Conservation (phyloP, 2,113 vertebrate genomes). For the Larimichthys polyactis region DNA sequence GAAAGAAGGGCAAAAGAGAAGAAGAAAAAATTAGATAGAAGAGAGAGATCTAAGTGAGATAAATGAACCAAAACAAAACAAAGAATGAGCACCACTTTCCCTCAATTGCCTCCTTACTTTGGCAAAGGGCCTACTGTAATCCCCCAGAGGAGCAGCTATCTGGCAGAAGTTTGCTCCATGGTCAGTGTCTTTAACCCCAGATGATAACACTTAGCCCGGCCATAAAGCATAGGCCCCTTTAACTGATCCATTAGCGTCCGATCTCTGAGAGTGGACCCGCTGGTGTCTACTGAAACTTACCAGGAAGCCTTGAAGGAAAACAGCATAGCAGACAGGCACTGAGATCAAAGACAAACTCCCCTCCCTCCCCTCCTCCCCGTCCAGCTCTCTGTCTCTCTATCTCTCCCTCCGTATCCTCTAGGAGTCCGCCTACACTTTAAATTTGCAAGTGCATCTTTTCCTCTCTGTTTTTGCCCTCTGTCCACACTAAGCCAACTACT, state of each 20-base stretch:
- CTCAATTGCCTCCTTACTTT: slow-evolving; percentile 59
- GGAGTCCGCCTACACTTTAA: slow-evolving; percentile 9
- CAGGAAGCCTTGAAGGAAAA: slow-evolving; percentile 88
- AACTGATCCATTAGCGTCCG: slow-evolving; percentile 87
- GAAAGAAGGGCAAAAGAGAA: not conserved
- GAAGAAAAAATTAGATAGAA: slow-evolving; percentile 20
- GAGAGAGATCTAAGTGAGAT: slow-evolving; percentile 58
- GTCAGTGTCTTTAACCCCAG: slow-evolving; percentile 84
- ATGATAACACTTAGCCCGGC: slow-evolving; percentile 85
- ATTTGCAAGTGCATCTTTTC: not conserved
- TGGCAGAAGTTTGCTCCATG: slow-evolving; percentile 73
- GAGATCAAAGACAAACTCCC: slow-evolving; percentile 82
- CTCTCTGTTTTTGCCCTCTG: not conserved
- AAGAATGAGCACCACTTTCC: slow-evolving; percentile 63
- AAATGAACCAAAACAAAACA: slow-evolving; percentile 69
- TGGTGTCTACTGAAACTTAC: slow-evolving; percentile 86
- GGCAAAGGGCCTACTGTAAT: slow-evolving; percentile 78
- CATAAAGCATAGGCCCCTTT: slow-evolving; percentile 85
- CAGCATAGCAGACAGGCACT: slow-evolving; percentile 84
- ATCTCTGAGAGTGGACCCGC: slow-evolving; percentile 80
- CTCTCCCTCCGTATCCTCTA: slow-evolving; percentile 37
- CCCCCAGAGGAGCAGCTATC: slow-evolving; percentile 78
- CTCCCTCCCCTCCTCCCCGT: slow-evolving; percentile 28
- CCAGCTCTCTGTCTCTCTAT: slow-evolving; percentile 52
- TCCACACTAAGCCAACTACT: not conserved